Percentiles rank a stretch among this genome's conserved stretches.
Conservation (phyloP, 1,140 invertebrate genomes). For the Luehdorfia chinensis region DNA sequence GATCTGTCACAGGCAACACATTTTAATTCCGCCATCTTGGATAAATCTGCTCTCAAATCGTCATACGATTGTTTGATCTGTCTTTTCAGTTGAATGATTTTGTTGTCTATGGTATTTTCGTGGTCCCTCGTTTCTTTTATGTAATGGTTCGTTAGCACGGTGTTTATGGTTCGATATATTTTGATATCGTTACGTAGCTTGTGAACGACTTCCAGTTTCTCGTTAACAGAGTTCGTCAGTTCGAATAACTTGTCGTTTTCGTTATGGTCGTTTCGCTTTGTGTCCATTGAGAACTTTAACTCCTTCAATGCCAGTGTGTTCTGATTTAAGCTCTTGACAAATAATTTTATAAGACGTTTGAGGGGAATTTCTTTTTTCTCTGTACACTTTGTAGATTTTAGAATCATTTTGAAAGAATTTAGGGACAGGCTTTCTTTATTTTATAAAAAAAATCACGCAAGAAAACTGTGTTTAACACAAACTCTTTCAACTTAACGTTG, state of each 20-base stretch:
- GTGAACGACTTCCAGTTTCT: conserved; percentile 63
- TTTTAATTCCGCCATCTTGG: conserved; percentile 40
- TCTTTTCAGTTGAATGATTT: conserved; percentile 57
- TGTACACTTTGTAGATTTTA: conserved; percentile 19
- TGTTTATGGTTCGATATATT: conserved; percentile 67
- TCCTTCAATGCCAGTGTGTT: conserved; percentile 57
- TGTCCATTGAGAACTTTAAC: conserved; percentile 48
- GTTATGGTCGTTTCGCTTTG: conserved; percentile 30
- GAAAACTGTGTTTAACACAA: no score
- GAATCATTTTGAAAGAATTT: conserved; percentile 34
- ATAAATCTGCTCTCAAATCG: conserved; percentile 46
- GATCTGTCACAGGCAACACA: conserved; percentile 41
- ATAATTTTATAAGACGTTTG: conserved; percentile 48
- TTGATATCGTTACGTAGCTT: conserved; percentile 68
- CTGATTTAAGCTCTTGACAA: conserved; percentile 53
- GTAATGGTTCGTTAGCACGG: conserved; percentile 65
- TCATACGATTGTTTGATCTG: conserved; percentile 57
- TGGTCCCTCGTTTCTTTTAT: conserved; percentile 62
- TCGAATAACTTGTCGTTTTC: conserved; percentile 50
- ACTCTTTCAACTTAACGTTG: no score
- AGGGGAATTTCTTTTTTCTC: conserved; percentile 31
- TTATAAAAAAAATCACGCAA: conserved; percentile 1
- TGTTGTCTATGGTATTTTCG: conserved; percentile 51
- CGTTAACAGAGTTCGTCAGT: conserved; percentile 54
- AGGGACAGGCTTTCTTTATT: no score